Conservation (phyloP, 2,888 invertebrate species). For the Carcina quercana region DNA sequence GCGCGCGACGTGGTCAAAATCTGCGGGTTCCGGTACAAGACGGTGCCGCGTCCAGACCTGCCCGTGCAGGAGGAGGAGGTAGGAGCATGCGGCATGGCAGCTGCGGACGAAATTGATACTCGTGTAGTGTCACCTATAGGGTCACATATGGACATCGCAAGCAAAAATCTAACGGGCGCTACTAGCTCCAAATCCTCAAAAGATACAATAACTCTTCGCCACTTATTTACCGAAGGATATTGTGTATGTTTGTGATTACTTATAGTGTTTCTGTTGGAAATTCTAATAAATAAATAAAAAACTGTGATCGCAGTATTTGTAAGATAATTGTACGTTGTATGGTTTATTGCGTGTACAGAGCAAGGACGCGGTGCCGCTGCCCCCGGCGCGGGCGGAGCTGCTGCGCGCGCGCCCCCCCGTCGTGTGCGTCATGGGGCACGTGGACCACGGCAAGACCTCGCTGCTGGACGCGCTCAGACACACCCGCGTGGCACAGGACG, state of each 20-base stretch:
- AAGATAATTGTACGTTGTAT: too few relatives aligned
- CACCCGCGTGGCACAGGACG: conserved; percentile 89
- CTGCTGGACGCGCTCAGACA: conserved; percentile 91
- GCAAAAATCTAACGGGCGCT: too few relatives aligned
- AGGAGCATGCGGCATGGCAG: conserved; percentile 8
- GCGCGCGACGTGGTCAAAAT: conserved; percentile 80
- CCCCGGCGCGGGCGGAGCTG: conserved; percentile 77
- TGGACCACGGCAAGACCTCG: conserved; percentile 99
- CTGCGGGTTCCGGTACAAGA: conserved; percentile 77
- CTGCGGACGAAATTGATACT: too few relatives aligned
- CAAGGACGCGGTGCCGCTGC: conserved; percentile 73
- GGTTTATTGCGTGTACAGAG: conserved; percentile 37
- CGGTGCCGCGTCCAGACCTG: conserved; percentile 67
- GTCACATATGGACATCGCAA: too few relatives aligned
- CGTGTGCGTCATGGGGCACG: conserved; percentile 99
- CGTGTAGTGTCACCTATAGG: too few relatives aligned
- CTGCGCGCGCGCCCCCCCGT: conserved; percentile 90
- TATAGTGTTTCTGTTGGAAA: too few relatives aligned
- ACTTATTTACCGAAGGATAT: too few relatives aligned
- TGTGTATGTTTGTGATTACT: too few relatives aligned
- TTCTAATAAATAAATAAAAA: too few relatives aligned
- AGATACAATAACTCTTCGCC: too few relatives aligned
- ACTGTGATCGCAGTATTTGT: too few relatives aligned
- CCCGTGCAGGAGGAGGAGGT: conserved; percentile 46
- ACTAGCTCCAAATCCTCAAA: too few relatives aligned